Evolutionary conservation across 2,888 invertebrate species (phyloP).

Genomic region (Chouioia cunea): DNA sequence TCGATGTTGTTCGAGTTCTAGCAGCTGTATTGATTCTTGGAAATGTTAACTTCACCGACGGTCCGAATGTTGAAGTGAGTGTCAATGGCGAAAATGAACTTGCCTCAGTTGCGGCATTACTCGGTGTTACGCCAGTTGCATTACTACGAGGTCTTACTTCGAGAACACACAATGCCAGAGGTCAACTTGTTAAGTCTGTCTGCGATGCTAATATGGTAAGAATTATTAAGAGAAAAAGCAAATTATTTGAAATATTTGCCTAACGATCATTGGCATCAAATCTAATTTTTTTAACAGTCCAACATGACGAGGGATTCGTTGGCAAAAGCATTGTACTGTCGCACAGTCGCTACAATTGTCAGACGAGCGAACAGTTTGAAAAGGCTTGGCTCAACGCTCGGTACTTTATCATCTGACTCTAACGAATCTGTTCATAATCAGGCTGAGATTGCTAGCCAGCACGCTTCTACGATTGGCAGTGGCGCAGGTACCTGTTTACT

Average conservation of each 20-base stretch:
- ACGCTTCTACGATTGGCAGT: slow-evolving; percentile 83
- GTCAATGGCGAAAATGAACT: slow-evolving; percentile 86
- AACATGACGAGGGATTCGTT: slow-evolving; percentile 90
- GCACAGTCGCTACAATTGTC: slow-evolving; percentile 94
- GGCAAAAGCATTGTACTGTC: slow-evolving; percentile 92
- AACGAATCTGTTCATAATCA: slow-evolving; percentile 93
- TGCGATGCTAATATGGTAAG: slow-evolving; percentile 84
- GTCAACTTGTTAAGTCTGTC: slow-evolving; percentile 83
- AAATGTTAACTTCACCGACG: slow-evolving; percentile 90
- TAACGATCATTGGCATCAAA: not conserved
- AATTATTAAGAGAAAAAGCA: slow-evolving; percentile 8
- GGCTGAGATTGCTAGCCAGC: slow-evolving; percentile 86
- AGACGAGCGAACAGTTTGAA: slow-evolving; percentile 93
- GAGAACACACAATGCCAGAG: slow-evolving; percentile 83
- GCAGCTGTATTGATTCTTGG: slow-evolving; percentile 92
- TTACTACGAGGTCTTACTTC: slow-evolving; percentile 87
- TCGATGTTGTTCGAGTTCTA: slow-evolving; percentile 92
- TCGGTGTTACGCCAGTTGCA: slow-evolving; percentile 82
- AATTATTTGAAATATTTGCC: not conserved
- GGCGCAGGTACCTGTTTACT: slow-evolving; percentile 61
- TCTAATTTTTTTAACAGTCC: slow-evolving; percentile 70
- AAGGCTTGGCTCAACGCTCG: slow-evolving; percentile 83
- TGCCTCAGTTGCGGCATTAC: slow-evolving; percentile 86
- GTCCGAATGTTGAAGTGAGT: slow-evolving; percentile 81
- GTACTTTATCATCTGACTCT: slow-evolving; percentile 89